Conservation (phyloP, 2,113 vertebrate genomes). For the Isurus oxyrinchus region DNA sequence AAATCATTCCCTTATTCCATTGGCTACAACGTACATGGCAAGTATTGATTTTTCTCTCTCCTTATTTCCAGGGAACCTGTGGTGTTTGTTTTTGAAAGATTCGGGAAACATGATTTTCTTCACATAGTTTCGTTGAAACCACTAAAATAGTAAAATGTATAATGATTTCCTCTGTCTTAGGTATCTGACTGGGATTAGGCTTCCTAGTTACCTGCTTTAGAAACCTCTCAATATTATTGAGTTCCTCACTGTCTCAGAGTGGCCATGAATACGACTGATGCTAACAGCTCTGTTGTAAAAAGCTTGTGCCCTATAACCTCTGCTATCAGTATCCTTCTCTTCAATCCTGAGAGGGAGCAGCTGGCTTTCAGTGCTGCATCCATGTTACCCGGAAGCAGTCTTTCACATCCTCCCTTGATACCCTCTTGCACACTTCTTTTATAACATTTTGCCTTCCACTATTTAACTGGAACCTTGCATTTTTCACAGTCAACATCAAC, state of each 20-base stretch:
- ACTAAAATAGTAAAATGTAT: not conserved
- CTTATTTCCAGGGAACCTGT: conserved; percentile 84
- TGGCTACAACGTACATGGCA: conserved; percentile 93
- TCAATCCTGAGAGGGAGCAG: conserved; percentile 25
- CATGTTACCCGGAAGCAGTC: conserved; percentile 28
- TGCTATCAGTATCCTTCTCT: conserved; percentile 30
- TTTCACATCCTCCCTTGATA: conserved; percentile 18
- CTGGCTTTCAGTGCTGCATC: not conserved
- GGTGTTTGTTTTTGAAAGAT: conserved; percentile 56
- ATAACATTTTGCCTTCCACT: conserved; percentile 30
- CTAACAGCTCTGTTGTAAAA: conserved; percentile 32
- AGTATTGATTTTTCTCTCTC: conserved; percentile 82
- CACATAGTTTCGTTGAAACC: not conserved
- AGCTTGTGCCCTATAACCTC: conserved; percentile 36
- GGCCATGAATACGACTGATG: conserved; percentile 24
- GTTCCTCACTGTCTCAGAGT: conserved; percentile 25
- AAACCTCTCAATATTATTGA: conserved; percentile 24
- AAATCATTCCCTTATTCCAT: conserved; percentile 97
- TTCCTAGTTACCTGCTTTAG: not conserved
- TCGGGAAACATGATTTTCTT: conserved; percentile 29
- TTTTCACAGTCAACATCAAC: conserved; percentile 44
- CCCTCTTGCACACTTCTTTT: not conserved
- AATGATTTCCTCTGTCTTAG: too few species aligned
- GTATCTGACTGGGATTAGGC: not conserved
- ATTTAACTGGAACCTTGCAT: conserved; percentile 40